Evolutionary conservation across 2,888 invertebrate species (phyloP), one percentile per base, ranked within the genome.

Genomic region (Uloborus plumipes): DNA sequence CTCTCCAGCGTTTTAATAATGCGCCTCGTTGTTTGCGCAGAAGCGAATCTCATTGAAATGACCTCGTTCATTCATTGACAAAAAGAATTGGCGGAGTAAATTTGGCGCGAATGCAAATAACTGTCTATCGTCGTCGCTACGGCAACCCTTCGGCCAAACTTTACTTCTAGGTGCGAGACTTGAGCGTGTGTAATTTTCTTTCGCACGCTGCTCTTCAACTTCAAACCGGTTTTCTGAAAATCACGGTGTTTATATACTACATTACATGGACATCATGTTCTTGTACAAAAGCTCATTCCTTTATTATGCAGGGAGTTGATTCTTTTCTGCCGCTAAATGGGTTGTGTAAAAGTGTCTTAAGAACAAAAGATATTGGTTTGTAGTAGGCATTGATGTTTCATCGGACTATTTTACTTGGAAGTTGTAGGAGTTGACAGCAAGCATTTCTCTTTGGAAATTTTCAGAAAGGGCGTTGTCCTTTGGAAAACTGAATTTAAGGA

Each of bases 131-230:
- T n/a, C 64, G 31, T 58, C 51, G 20, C 6, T 22, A 20, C 16
- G 22, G 73, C 26, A 79, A 79, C 79, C 79, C 73, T 69, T 16
- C 14, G 53, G 47, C 51, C 67, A 65, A 58, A 65, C n/a, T 64
- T 64, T 51, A 58, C 74, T 58, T 61, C 79, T 62, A 72, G 61
- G 66, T 79, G 72, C 66, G 58, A 49, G 59, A 58, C 55, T n/a
- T 79, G 79, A 73, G 67, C 62, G 73, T 62, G 55, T 64, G 71
- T 71, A 64, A 77, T 64, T 69, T 69, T 77, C 39, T 66, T 76
- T 77, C 18, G 49, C 20, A 49, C 14, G 14, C 20, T 59, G 22
- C 64, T 64, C 64, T 39, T 64, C 47, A 64, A 79, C 64, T 39
- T 64, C 47, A 64, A 79, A 79, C 79, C 79, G 79, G 79, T 79